phyloP scores from a whole-genome alignment of 2,888 invertebrate genomes.

The Drosophila subquinaria region DNA sequence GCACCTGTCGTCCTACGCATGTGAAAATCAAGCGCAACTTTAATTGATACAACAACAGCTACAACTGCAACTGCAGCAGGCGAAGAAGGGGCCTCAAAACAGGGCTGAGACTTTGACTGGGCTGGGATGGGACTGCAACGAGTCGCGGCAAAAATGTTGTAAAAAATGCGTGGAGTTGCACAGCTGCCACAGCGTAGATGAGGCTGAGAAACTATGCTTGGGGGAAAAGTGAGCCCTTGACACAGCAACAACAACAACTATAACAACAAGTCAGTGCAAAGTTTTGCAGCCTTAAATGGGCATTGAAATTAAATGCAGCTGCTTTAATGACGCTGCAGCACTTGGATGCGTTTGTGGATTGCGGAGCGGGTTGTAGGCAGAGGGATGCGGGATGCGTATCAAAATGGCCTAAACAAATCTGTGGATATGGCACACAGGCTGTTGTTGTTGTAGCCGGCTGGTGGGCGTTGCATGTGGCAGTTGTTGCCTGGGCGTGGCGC shows the following conservation, averaged over 20 bases:
- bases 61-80: constrained; percentile 41
- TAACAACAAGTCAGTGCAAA: constrained; percentile 21
- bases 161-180: constrained; percentile 71
- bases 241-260: constrained; percentile 36
- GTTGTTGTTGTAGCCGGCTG: constrained; percentile 29
- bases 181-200: constrained; percentile 56
- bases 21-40: constrained; percentile 79
- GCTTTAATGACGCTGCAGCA: constrained; percentile 73
- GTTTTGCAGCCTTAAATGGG: constrained; percentile 72
- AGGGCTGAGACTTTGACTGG: constrained; percentile 32
- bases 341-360: constrained; percentile 26
- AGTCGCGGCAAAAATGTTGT: constrained; percentile 79
- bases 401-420: constrained; percentile 72
- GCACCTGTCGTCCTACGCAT: constrained; percentile 80
- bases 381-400: constrained; percentile 38
- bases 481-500: constrained; percentile 68
- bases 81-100: constrained; percentile 42
- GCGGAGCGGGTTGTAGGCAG: neutral
- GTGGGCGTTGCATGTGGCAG: constrained; percentile 70
- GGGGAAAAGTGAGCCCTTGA: constrained; percentile 72
- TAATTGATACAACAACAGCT: constrained; percentile 75
- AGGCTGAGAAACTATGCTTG: constrained; percentile 44
- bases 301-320: constrained; percentile 80
- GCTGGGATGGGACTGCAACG: constrained; percentile 35
- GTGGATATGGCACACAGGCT: constrained; percentile 63